Conservation (phyloP, 2,113 vertebrate genomes). For the Pelecanoides urinatrix region DNA sequence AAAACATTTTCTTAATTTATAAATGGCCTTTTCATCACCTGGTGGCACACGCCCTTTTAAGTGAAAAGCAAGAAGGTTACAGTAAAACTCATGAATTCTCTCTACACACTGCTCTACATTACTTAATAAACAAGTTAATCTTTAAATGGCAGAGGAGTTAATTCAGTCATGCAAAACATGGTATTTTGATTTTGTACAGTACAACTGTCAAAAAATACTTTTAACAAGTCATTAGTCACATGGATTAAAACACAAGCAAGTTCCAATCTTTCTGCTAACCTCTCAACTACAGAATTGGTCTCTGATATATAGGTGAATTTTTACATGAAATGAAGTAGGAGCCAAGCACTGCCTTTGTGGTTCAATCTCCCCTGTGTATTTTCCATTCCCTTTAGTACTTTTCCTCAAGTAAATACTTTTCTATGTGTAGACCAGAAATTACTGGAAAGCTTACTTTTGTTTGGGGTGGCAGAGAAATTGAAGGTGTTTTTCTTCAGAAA, state of each 20-base stretch:
- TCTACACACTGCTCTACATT: background rate
- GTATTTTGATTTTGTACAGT: background rate
- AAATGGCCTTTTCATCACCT: background rate
- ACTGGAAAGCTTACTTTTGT: background rate
- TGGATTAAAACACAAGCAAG: background rate
- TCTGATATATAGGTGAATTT: background rate
- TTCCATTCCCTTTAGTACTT: background rate
- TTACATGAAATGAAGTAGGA: background rate
- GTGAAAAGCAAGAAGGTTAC: background rate
- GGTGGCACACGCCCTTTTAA: background rate
- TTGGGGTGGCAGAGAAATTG: background rate
- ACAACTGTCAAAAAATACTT: background rate
- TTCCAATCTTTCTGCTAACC: background rate
- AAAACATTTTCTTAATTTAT: background rate
- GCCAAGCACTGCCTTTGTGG: background rate
- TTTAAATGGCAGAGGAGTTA: slow-evolving; percentile 8
- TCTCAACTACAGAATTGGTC: background rate
- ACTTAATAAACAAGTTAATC: background rate
- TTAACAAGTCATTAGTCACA: background rate
- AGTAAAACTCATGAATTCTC: background rate
- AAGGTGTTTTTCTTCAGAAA: background rate
- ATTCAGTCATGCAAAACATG: background rate
- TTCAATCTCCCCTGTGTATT: background rate
- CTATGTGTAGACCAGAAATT: background rate
- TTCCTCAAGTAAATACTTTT: background rate